Evolutionary conservation across 2,888 invertebrate species (phyloP).

Genomic region (Chrysotoxum bicinctum): DNA sequence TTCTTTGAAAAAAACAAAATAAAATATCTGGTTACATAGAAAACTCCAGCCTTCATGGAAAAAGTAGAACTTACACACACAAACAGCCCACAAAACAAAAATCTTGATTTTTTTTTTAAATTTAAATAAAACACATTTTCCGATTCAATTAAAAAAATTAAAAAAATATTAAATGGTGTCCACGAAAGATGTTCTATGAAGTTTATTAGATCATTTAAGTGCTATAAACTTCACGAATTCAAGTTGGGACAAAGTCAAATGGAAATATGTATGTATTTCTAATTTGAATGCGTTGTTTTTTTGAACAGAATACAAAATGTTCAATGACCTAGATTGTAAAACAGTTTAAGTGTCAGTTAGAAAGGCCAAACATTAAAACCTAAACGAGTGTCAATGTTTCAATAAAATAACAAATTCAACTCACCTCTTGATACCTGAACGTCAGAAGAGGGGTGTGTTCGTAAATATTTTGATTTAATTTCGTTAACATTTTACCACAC

Average conservation of each 20-base stretch:
- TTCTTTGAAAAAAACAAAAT: slow-evolving; percentile 29
- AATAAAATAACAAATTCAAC: slow-evolving; percentile 2
- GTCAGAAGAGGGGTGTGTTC: background rate
- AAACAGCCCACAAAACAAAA: background rate
- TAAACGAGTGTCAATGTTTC: background rate
- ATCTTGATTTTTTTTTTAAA: slow-evolving; percentile 49
- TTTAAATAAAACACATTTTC: slow-evolving; percentile 52
- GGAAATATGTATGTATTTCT: background rate
- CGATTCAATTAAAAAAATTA: slow-evolving; percentile 35
- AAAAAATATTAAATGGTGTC: slow-evolving; percentile 21
- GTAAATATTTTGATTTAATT: background rate
- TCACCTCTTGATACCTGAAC: slow-evolving; percentile 15
- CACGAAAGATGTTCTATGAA: slow-evolving; percentile 31
- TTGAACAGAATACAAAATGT: background rate
- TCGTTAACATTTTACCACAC: background rate
- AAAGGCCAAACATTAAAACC: background rate
- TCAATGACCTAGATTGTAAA: slow-evolving; percentile 33
- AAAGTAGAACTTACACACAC: background rate
- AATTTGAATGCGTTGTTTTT: slow-evolving; percentile 5
- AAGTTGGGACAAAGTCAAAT: background rate
- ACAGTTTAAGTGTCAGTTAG: background rate
- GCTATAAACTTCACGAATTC: slow-evolving; percentile 1
- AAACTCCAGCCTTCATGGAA: slow-evolving; percentile 16
- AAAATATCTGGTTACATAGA: slow-evolving; percentile 54
- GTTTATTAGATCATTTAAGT: slow-evolving; percentile 55